These are phyloP conservation scores for Drosophila ficusphila DNA, from an alignment of 1,140 invertebrate species.

Conservation along the genomic window DNA sequence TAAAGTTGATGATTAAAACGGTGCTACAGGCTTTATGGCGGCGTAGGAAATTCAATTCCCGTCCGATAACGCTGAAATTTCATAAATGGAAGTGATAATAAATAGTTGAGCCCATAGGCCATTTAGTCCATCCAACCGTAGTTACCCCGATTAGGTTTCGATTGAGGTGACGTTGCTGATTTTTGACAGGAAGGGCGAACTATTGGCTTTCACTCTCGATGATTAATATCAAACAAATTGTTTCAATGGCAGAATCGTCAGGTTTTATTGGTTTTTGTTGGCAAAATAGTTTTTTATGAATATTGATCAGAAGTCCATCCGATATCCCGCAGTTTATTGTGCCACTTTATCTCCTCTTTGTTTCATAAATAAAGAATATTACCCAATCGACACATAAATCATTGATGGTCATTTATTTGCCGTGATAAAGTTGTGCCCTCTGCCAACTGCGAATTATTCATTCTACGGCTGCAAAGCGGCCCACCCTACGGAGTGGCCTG, in stretches of 20 bases:
- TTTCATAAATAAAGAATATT: conserved; percentile 17
- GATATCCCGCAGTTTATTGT: conserved; percentile 7
- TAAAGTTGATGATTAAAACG: conserved; percentile 17
- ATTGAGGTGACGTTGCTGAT: conserved; percentile 1
- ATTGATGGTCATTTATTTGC: conserved; percentile 13
- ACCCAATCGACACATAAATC: conserved; percentile 20
- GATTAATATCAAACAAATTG: background rate
- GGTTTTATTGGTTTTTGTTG: too few species aligned
- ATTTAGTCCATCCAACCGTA: conserved; percentile 10
- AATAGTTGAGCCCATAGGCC: conserved; percentile 13
- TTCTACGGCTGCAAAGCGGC: conserved; percentile 12
- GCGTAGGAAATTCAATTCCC: conserved; percentile 9
- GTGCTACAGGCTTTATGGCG: conserved; percentile 23
- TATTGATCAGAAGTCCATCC: too few species aligned
- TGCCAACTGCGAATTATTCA: conserved; percentile 17
- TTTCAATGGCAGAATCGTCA: background rate
- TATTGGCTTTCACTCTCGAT: too few species aligned
- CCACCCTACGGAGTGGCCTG: background rate
- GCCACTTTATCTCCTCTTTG: background rate
- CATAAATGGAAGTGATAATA: conserved; percentile 16
- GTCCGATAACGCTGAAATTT: background rate
- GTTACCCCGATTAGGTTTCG: background rate
- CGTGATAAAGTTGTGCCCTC: conserved; percentile 4
- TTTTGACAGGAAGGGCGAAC: too few species aligned
- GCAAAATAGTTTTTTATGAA: too few species aligned